A percentile compares a stretch with the other conserved stretches of the same genome.
phyloP scores from a whole-genome alignment of 2,888 invertebrate species.

The Trissoscelio sp. region DNA sequence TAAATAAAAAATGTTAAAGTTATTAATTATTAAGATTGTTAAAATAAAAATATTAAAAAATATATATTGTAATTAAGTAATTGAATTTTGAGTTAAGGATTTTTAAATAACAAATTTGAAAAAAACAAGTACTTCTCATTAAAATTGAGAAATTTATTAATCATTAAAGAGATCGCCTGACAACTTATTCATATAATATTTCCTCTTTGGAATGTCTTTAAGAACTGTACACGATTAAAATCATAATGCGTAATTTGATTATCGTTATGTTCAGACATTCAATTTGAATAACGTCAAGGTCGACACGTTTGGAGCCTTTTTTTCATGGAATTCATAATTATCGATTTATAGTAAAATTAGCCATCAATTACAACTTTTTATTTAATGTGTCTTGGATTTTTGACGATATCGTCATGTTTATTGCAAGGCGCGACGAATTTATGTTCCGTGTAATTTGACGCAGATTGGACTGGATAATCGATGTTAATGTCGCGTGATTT shows the following conservation, averaged over 20 bases:
- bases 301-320: neutral
- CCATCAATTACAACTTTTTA: neutral
- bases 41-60: too few species aligned
- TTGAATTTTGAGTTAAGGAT: too few species aligned
- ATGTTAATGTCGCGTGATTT: conserved; percentile 6
- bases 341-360: neutral
- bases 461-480: conserved; percentile 18
- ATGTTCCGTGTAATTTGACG: conserved; percentile 1
- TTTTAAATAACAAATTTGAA: too few species aligned
- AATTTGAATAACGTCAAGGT: conserved; percentile 22
- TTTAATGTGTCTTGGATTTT: too few species aligned
- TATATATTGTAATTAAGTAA: too few species aligned
- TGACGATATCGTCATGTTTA: neutral
- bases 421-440: neutral
- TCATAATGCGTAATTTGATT: conserved; percentile 14
- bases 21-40: too few species aligned
- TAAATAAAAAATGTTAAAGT: too few species aligned
- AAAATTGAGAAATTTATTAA: too few species aligned
- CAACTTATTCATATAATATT: conserved; percentile 14
- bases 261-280: neutral
- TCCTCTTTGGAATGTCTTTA: neutral
- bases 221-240: neutral
- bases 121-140: too few species aligned
- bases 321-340: neutral
- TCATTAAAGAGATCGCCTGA: neutral